These are phyloP conservation scores for Mormyrus lacerda DNA, from an alignment of 2,113 vertebrate genomes.

Conservation along the genomic window DNA sequence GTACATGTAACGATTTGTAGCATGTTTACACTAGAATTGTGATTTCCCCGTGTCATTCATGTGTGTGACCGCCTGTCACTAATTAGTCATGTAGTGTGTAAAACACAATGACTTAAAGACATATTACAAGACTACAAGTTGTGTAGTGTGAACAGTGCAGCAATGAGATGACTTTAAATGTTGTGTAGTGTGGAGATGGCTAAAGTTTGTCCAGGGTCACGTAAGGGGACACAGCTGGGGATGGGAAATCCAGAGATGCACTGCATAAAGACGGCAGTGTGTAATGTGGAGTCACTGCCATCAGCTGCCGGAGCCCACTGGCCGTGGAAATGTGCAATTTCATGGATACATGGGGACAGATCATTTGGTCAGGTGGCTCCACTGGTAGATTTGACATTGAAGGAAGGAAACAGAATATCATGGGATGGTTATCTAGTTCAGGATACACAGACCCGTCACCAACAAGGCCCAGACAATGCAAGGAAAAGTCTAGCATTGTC, in stretches of 20 bases:
- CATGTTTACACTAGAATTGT: too few relatives aligned
- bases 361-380: neutral
- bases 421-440: neutral
- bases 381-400: neutral
- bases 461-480: neutral
- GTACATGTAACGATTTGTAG: too few relatives aligned
- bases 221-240: neutral
- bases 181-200: too few relatives aligned
- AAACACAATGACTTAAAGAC: too few relatives aligned
- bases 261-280: neutral
- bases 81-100: too few relatives aligned
- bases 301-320: neutral
- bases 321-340: constrained; percentile 5
- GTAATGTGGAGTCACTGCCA: neutral
- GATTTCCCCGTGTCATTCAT: too few relatives aligned
- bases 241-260: neutral
- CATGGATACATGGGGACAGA: neutral
- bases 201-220: neutral
- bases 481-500: neutral
- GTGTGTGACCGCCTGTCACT: too few relatives aligned
- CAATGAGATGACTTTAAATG: too few relatives aligned
- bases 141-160: too few relatives aligned
- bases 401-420: neutral
- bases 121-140: too few relatives aligned
- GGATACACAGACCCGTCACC: neutral